These are phyloP conservation scores for Dolichoris vasculosae DNA, from an alignment of 1,140 invertebrate species.

Conservation along the genomic window DNA sequence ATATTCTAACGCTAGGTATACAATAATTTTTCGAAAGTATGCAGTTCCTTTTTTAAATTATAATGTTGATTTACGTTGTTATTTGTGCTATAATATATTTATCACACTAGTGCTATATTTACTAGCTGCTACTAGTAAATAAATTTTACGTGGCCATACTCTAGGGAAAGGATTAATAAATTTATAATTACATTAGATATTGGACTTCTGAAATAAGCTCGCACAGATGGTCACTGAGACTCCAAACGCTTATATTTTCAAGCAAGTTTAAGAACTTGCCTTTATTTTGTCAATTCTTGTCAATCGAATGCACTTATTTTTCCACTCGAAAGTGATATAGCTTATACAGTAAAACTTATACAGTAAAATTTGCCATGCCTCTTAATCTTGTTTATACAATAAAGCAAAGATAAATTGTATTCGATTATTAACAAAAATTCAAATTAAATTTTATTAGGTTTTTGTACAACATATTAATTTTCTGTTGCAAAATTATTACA, in stretches of 20 bases:
- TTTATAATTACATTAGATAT: not conserved
- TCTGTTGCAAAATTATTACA: too few species aligned
- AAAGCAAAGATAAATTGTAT: too few species aligned
- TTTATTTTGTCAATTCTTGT: not conserved
- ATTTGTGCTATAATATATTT: not conserved
- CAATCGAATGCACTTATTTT: too few species aligned
- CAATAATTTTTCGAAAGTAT: not conserved
- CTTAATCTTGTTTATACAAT: too few species aligned
- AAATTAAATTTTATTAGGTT: too few species aligned
- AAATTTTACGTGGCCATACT: not conserved
- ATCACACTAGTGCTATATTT: not conserved
- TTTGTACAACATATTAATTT: too few species aligned
- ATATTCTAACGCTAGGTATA: not conserved
- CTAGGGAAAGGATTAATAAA: not conserved
- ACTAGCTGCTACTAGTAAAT: not conserved
- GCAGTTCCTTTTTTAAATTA: not conserved
- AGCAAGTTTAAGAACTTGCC: not conserved
- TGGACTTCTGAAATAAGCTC: not conserved
- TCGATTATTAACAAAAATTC: too few species aligned
- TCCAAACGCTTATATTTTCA: not conserved
- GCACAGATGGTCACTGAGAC: not conserved
- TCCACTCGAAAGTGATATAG: too few species aligned
- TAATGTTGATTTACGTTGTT: conserved; percentile 12
- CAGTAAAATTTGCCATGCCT: too few species aligned
- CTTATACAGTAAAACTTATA: too few species aligned